Evolutionary conservation across 2,797 vertebrate genomes (phyloP), one percentile per base, ranked within the genome.

Genomic region (Hippocampus kuda): DNA sequence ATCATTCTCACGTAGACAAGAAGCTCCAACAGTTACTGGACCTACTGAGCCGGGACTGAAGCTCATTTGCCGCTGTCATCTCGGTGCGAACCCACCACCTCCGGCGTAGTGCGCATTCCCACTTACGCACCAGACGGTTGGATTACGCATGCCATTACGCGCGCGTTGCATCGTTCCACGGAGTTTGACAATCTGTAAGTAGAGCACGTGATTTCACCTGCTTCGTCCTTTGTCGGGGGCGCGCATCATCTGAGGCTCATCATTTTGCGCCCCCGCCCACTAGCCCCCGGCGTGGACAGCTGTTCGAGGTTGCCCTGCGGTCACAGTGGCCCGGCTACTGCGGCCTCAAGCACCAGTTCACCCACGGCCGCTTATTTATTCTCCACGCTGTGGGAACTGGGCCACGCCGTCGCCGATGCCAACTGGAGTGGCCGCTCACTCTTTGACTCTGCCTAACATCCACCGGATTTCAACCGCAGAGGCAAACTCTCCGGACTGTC

Each of bases 181-280:
- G 62, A 44, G 41, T 44, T 64, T 24, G 41, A 24, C 26, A 7
- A 16, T 62, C 75, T 70, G 66, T 78, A 73, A 79, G 22, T 54
- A 81, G 86, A 85, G 88, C 83, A 78, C 87, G 88, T 88, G 87
- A 81, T 81, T 90, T 91, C 89, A 91, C 91, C 90, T 92, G 90
- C 90, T 90, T 81, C 79, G 80, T 78, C 83, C 74, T 62, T 69
- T 75, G 75, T 70, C 80, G 83, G 81, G 79, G 65, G 81, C 84
- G 87, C 86, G 87, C 87, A 79, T 80, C 77, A 60, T 84, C 84
- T 83, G 73, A 77, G 79, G 70, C 81, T 77, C 66, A 73, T 69
- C 78, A 70, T 69, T 79, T 77, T 78, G 62, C 81, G 74, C 70
- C 80, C 81, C 84, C 84, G 75, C 80, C 83, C 77, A 81, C 66